These are phyloP conservation scores for Aspiorhynchus laticeps DNA, from an alignment of 2,113 vertebrate species.

Conservation along the genomic window DNA sequence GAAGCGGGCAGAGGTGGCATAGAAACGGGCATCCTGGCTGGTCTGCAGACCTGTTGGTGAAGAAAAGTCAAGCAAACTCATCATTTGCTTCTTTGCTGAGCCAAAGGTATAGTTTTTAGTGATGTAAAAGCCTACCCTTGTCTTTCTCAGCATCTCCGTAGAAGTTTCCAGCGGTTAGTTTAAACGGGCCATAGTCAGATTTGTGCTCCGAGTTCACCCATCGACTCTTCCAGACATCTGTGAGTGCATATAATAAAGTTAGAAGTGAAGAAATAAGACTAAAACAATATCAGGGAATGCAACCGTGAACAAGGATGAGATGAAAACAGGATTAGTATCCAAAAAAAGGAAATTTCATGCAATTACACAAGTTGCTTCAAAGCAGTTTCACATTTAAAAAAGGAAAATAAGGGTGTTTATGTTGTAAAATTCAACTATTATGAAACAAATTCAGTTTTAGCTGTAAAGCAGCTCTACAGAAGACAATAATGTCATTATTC, in stretches of 20 bases:
- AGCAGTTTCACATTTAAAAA: too few relatives aligned
- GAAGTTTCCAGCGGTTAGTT: slow-evolving; percentile 86
- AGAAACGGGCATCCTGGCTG: slow-evolving; percentile 84
- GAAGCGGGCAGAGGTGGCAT: slow-evolving; percentile 82
- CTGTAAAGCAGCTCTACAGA: neutral
- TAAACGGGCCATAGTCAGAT: slow-evolving; percentile 89
- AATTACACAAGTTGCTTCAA: neutral
- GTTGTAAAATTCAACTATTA: too few relatives aligned
- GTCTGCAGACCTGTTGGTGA: slow-evolving; percentile 82
- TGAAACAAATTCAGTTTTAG: too few relatives aligned
- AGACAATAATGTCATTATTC: too few relatives aligned
- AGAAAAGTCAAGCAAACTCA: neutral
- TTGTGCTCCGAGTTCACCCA: slow-evolving; percentile 94
- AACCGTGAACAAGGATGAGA: neutral
- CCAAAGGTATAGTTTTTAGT: neutral
- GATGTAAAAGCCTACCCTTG: slow-evolving; percentile 78
- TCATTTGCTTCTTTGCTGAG: neutral
- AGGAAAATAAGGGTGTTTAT: too few relatives aligned
- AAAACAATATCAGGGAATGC: neutral
- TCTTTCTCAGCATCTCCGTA: slow-evolving; percentile 91
- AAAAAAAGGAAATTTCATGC: neutral
- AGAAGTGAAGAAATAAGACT: neutral
- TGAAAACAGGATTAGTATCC: neutral
- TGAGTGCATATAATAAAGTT: neutral
- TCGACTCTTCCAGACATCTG: slow-evolving; percentile 83